These are phyloP conservation scores for Rhopalosiphum nymphaeae DNA, from an alignment of 2,888 invertebrate species.

Conservation along the genomic window DNA sequence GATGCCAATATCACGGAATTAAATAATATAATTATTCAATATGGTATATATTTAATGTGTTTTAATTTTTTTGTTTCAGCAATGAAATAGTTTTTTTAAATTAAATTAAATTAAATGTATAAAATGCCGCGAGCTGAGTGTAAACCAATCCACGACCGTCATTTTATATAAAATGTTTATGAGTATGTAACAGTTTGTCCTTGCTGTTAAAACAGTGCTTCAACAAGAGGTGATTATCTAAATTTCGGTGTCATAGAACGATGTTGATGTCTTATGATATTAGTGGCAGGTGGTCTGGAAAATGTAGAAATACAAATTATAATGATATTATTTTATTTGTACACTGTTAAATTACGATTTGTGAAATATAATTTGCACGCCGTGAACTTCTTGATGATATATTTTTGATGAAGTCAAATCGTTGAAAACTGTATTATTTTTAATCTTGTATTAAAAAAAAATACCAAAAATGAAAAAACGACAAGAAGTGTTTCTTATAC, in stretches of 20 bases:
- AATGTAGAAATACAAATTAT: not conserved
- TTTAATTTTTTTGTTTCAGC: not conserved
- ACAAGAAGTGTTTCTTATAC: not conserved
- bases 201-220: not conserved
- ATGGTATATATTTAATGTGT: not conserved
- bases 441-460: not conserved
- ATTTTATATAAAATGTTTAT: not conserved
- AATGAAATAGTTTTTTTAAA: not conserved
- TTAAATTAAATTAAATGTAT: not conserved
- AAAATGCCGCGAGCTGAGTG: not conserved
- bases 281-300: not conserved
- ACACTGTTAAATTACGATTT: not conserved
- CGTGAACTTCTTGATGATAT: not conserved
- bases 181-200: not conserved
- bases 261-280: not conserved
- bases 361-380: not conserved
- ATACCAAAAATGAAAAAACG: not conserved
- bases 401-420: not conserved
- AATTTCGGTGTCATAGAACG: not conserved
- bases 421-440: not conserved
- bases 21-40: not conserved
- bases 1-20: no score
- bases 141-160: not conserved
- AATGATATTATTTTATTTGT: not conserved
- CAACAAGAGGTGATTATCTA: not conserved